Evolutionary conservation across 2,888 invertebrate species (phyloP), one percentile per base, ranked within the genome.

Genomic region (Monopis laevigella): DNA sequence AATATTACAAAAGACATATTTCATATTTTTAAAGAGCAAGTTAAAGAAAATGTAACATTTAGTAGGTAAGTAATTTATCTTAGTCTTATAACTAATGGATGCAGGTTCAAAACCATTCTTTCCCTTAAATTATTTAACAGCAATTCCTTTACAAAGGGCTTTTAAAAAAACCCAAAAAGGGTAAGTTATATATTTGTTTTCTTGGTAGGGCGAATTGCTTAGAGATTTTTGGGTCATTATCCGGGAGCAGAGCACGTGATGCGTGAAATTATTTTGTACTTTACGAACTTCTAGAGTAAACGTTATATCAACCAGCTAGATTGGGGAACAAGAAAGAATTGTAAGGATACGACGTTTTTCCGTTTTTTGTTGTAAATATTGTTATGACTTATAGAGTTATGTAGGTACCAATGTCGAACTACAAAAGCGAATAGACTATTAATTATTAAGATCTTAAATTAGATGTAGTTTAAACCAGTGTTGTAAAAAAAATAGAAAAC

Each of bases 251-350:
- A 62, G 59, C 77, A 77, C 67, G 73, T 75, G 78, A 77, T 74
- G 75, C 80, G 80, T 80, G 78, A 80, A 80, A 80, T 80, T 77
- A 80, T 80, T 78, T 80, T 62, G 77, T 78, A 77, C 78, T 80
- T 78, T 78, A 74, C 75, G 72, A 74, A 72, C 68, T 64, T 62
- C 59, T 53, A 64, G 61, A 62, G 51, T 58, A 56, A 40, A 40
- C 28, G 29, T 40, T 40, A 40, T 30, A 30, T 40, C 18, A 29
- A 40, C 17, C 29, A 28, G 40, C 57, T 55, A 49, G 42, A 45
- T 50, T 52, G 46, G 48, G 51, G 53, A 58, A 57, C 58, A 50
- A 54, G 46, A 40, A 21, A 17, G 47, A 43, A 28, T 60, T 48
- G 17, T 44, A 48, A 61, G 64, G 74, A 73, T 54, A 48, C 2